Evolutionary conservation across 2,113 vertebrate genomes (phyloP).

Genomic region (Corythornis vintsioides): DNA sequence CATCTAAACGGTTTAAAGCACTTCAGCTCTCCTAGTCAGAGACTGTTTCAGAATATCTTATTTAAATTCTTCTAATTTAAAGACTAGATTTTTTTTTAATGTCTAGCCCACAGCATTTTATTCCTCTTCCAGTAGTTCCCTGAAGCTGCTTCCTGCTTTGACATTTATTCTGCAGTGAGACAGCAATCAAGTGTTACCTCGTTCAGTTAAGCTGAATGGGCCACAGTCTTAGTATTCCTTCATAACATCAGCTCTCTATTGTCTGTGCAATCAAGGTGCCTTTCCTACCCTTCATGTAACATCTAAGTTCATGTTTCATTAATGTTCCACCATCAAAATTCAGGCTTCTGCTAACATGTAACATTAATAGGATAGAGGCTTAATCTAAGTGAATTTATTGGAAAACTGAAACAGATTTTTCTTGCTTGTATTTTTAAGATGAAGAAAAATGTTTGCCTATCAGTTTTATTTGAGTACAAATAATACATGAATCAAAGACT

Average conservation of each 20-base stretch:
- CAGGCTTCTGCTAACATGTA: not conserved
- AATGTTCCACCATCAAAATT: slow-evolving; percentile 45
- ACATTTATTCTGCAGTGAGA: not conserved
- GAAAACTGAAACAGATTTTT: not conserved
- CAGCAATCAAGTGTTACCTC: not conserved
- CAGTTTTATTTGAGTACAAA: not conserved
- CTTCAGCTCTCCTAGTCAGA: not conserved
- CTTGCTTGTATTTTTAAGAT: not conserved
- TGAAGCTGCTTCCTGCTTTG: slow-evolving; percentile 1
- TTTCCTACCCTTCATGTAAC: not conserved
- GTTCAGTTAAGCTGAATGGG: slow-evolving; percentile 1
- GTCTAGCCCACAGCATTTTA: not conserved
- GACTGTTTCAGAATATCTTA: not conserved
- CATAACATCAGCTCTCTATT: not conserved
- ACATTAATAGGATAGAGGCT: not conserved
- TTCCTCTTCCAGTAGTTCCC: not conserved
- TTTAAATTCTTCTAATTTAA: not conserved
- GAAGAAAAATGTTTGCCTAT: not conserved
- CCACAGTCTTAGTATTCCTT: not conserved
- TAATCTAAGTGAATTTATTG: not conserved
- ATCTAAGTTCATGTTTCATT: slow-evolving; percentile 44
- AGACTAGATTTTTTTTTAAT: not conserved
- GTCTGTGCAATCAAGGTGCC: not conserved
- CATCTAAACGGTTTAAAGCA: not conserved
- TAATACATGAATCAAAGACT: not conserved